Conservation (phyloP, 2,888 invertebrate species). For the Microdon myrmicae region DNA sequence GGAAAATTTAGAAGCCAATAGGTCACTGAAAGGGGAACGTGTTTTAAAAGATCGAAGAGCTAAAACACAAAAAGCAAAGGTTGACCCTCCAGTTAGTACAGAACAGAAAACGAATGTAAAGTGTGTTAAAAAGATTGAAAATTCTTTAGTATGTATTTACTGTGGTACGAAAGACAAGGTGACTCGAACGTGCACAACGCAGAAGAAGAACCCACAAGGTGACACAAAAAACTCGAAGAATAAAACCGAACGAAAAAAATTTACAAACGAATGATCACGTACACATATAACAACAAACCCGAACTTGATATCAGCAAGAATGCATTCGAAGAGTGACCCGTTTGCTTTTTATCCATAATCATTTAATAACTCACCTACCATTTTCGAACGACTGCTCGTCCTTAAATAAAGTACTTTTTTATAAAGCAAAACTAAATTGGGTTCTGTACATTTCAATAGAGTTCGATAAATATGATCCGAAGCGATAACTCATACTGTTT, state of each 20-base stretch:
- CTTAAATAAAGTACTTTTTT: no score
- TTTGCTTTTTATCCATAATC: no score
- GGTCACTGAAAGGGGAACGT: slow-evolving; percentile 19
- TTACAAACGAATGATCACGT: slow-evolving; percentile 60
- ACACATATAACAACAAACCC: slow-evolving; percentile 51
- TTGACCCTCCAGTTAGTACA: slow-evolving; percentile 1
- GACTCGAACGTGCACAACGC: slow-evolving; percentile 57
- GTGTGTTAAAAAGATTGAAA: slow-evolving; percentile 55
- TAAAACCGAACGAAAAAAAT: slow-evolving; percentile 55
- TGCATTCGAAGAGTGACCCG: no score
- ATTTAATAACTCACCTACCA: no score
- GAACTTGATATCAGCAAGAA: slow-evolving; percentile 8
- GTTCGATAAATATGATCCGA: no score
- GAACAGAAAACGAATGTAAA: slow-evolving; percentile 36
- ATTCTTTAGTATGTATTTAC: slow-evolving; percentile 57
- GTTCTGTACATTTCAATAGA: no score
- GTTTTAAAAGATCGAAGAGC: background rate
- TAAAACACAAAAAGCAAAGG: slow-evolving; percentile 26
- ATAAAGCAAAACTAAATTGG: no score
- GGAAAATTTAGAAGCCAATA: slow-evolving; percentile 11
- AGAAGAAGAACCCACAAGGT: slow-evolving; percentile 20
- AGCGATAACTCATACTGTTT: no score
- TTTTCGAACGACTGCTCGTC: no score
- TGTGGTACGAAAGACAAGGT: slow-evolving; percentile 55
- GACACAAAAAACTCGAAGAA: slow-evolving; percentile 34